These are phyloP conservation scores for Hormiphora californensis DNA, from an alignment of 37 sponge, comb jelly and placozoan species.

Conservation along the genomic window DNA sequence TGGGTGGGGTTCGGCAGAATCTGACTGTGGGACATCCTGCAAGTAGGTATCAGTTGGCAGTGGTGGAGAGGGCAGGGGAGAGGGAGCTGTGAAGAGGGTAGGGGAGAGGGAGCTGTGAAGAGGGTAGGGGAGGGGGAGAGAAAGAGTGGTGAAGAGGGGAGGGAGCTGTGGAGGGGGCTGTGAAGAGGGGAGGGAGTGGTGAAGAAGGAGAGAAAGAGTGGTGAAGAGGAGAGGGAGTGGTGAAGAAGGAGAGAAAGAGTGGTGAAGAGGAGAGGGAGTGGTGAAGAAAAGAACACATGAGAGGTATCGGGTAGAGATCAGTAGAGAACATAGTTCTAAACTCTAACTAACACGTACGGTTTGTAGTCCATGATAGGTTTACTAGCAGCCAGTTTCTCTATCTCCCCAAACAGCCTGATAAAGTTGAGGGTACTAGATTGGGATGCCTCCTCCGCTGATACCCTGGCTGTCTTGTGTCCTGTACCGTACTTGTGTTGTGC, in stretches of 20 bases:
- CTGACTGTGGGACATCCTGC: neutral
- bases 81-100: neutral
- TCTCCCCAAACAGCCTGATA: conserved; percentile 32
- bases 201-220: neutral
- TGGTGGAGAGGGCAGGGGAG: neutral
- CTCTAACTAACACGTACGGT: neutral
- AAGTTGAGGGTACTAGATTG: conserved; percentile 20
- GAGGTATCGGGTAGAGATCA: neutral
- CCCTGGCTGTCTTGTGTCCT: conserved; percentile 9
- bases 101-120: neutral
- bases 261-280: neutral
- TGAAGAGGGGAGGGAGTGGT: neutral
- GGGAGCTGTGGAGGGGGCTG: neutral
- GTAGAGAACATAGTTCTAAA: no score
- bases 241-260: neutral
- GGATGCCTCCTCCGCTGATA: conserved; percentile 9
- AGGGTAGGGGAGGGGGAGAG: neutral
- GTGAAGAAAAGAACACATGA: neutral
- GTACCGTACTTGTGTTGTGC: conserved; percentile 6
- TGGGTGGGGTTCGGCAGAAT: conserved; percentile 16
- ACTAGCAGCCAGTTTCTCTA: neutral
- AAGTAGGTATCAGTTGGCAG: neutral
- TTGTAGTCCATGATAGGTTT: conserved; percentile 19
- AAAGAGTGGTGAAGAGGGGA: neutral
- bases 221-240: neutral